phyloP scores from a whole-genome alignment of 2,888 invertebrate species.

The Prostheceraeus crozeri region DNA sequence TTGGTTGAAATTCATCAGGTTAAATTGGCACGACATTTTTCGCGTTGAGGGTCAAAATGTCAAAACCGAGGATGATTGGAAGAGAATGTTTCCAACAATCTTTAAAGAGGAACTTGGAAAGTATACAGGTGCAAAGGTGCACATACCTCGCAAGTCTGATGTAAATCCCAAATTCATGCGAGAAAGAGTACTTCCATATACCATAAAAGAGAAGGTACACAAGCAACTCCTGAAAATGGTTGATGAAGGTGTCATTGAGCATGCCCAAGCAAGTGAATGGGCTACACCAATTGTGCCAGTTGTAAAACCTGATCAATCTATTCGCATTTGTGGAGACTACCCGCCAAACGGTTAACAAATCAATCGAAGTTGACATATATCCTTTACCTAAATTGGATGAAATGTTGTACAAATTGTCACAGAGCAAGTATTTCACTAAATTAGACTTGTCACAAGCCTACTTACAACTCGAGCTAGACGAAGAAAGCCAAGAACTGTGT shows the following conservation, averaged over 20 bases:
- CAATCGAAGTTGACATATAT: conserved; percentile 4
- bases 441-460: conserved; percentile 23
- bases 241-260: conserved; percentile 9
- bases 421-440: conserved; percentile 2
- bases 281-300: conserved; percentile 18
- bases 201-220: conserved; percentile 15
- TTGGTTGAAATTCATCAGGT: conserved; percentile 13
- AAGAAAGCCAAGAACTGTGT: conserved; percentile 17
- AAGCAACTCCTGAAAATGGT: not conserved
- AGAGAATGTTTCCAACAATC: too few species aligned
- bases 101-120: conserved; percentile 17
- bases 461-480: conserved; percentile 11
- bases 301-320: not conserved
- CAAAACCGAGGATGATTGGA: not conserved
- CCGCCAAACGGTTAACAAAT: conserved; percentile 1
- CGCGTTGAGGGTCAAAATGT: not conserved
- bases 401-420: conserved; percentile 19
- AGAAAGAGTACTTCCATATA: conserved; percentile 13
- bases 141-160: not conserved
- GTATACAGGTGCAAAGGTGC: conserved; percentile 11
- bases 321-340: conserved; percentile 10
- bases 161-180: not conserved
- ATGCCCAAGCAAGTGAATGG: conserved; percentile 3
- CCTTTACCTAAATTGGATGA: conserved; percentile 14
- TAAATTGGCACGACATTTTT: conserved; percentile 16